Evolutionary conservation across 1,140 invertebrate species (phyloP).

Genomic region (Holcopasites calliopsidis): DNA sequence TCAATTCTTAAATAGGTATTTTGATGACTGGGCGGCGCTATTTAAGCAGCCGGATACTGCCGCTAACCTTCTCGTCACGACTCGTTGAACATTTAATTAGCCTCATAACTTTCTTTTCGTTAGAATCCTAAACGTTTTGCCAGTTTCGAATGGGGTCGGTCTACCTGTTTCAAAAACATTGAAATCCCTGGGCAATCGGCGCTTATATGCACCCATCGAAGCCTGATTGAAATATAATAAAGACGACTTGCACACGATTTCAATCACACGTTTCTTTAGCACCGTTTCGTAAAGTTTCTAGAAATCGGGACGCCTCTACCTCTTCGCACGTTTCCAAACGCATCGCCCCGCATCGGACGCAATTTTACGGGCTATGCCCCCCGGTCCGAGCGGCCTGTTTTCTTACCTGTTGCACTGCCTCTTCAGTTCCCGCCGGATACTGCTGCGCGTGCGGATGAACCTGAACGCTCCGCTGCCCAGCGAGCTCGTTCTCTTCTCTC

Average conservation of each 20-base stretch:
- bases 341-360: not conserved
- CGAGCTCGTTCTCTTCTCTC: constrained; percentile 65
- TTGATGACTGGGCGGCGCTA: too few species aligned
- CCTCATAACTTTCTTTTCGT: constrained; percentile 9
- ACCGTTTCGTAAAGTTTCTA: too few species aligned
- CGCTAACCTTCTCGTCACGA: constrained; percentile 9
- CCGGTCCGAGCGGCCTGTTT: not conserved
- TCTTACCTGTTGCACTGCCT: constrained; percentile 72
- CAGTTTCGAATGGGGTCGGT: not conserved
- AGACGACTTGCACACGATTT: not conserved
- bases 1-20: too few species aligned
- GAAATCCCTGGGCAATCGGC: not conserved
- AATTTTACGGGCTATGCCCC: constrained; percentile 6
- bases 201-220: not conserved
- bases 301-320: not conserved
- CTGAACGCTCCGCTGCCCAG: constrained; percentile 69
- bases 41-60: not conserved
- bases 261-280: not conserved
- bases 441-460: constrained; percentile 75
- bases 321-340: not conserved
- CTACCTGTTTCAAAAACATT: constrained; percentile 13
- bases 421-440: constrained; percentile 72
- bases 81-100: constrained; percentile 12
- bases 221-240: not conserved
- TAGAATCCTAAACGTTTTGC: constrained; percentile 25